Evolutionary conservation across 2,113 vertebrate species (phyloP), one percentile per base, ranked within the genome.

Genomic region (Lagenorhynchus albirostris): DNA sequence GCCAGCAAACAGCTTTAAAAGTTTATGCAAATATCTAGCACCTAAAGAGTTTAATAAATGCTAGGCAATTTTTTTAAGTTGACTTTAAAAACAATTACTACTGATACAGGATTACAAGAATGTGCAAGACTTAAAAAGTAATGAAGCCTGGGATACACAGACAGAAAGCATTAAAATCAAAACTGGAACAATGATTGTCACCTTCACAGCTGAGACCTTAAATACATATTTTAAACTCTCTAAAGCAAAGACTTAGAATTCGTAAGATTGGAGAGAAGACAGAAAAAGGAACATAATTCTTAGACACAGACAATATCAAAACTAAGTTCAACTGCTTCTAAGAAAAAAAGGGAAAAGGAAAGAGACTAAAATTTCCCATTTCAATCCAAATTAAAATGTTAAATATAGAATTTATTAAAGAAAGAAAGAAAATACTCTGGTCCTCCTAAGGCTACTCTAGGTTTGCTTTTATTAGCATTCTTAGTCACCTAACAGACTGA

Each of bases 91-190:
- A 94, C 10, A 1, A 70, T 36, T 47, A 89, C 26, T 76, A 79
- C 31, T 65, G 38, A 36, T 41, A 89, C 18, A 94, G 4, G 21
- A 68, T 68, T 68, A 67, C 12, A 91, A 74, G 26, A 94, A 85
- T 50, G 71, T 62, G 2, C 38, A 92, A 91, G 62, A 82, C 68
- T 89, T 89, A 95, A 82, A 86, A 88, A 81, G 67, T 68, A 71
- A 84, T 55, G 25, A 93, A 58, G 23, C 89, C 47, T 94, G 25
- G 21, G 25, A 79, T 38, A 73, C 12, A 2, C 11, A 93, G 33
- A 83, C 36, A 96, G 9, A 93, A 93, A 93, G 73, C 53, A 65
- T 79, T 87, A 87, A 95, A 87, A 53, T 76, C 33, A 85, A 94
- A 96, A 94, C 20, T 87, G 36, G 31, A 93, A 94, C 33, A 91